A percentile compares a stretch with the other conserved stretches of the same genome.
Evolutionary conservation across 2,113 vertebrate species (phyloP).

Genomic region (Orycteropus afer): DNA sequence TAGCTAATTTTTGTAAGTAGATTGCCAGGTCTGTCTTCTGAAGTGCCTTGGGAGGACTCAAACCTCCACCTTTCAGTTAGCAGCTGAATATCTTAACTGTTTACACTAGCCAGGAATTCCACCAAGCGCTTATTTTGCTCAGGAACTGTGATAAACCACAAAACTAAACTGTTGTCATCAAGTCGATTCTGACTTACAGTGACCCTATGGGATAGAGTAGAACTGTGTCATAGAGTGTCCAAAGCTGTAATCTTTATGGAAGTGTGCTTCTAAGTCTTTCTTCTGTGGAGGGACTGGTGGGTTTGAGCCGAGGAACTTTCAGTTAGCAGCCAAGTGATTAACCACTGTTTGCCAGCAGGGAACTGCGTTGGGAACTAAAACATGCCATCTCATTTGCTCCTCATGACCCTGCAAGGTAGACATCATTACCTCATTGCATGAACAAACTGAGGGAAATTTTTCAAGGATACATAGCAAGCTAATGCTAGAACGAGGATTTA

Average conservation of each 20-base stretch:
- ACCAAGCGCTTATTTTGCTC: not conserved
- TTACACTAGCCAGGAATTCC: not conserved
- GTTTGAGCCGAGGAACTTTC: not conserved
- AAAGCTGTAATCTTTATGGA: not conserved
- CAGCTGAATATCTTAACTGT: not conserved
- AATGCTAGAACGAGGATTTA: not conserved
- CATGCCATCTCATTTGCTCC: rapidly evolving
- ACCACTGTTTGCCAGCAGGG: not conserved
- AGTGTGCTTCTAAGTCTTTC: not conserved
- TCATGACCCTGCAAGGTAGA: not conserved
- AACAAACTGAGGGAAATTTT: not conserved
- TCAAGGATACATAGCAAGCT: not conserved
- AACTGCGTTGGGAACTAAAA: not conserved
- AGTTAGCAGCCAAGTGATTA: not conserved
- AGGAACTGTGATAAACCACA: not conserved
- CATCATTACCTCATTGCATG: too few relatives aligned
- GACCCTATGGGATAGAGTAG: not conserved
- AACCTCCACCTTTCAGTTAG: not conserved
- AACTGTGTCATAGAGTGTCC: too few relatives aligned
- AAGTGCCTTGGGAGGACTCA: not conserved
- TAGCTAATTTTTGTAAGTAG: not conserved
- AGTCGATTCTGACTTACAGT: not conserved
- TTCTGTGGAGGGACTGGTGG: not conserved
- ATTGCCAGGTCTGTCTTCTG: not conserved
- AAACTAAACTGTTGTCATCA: not conserved